Conservation (phyloP, 2,797 vertebrate genomes). For the Pangasius macronema region DNA sequence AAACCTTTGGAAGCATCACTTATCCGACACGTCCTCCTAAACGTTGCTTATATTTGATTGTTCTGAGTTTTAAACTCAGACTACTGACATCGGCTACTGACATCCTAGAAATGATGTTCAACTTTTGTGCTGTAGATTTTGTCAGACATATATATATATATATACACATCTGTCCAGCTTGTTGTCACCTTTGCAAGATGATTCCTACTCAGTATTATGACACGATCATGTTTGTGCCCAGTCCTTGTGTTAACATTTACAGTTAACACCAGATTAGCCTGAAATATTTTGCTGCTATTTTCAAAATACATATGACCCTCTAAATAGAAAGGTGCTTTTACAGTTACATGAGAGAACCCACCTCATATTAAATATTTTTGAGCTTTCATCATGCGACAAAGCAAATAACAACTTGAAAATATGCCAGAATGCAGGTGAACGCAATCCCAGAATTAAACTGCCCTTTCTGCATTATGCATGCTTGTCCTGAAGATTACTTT, state of each 20-base stretch:
- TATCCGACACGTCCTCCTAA: neutral
- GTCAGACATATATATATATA: too few relatives aligned
- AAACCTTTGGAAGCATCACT: neutral
- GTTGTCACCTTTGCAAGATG: too few relatives aligned
- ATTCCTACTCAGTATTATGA: neutral
- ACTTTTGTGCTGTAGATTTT: neutral
- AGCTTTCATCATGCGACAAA: neutral
- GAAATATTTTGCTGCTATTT: neutral
- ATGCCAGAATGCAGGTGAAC: constrained; percentile 56
- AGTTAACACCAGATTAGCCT: neutral
- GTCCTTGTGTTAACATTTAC: neutral
- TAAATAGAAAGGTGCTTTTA: neutral
- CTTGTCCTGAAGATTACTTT: constrained; percentile 66
- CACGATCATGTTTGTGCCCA: neutral
- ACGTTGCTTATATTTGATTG: neutral
- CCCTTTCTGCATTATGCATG: constrained; percentile 64
- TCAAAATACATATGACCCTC: neutral
- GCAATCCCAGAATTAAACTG: constrained; percentile 52
- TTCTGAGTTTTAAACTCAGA: neutral
- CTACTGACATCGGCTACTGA: neutral
- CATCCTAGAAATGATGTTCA: neutral
- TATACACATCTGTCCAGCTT: neutral
- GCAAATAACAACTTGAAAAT: constrained; percentile 56
- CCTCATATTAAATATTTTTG: neutral
- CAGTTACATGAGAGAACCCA: neutral